phyloP scores from a whole-genome alignment of 2,888 invertebrate species.

The Sericinus montela region DNA sequence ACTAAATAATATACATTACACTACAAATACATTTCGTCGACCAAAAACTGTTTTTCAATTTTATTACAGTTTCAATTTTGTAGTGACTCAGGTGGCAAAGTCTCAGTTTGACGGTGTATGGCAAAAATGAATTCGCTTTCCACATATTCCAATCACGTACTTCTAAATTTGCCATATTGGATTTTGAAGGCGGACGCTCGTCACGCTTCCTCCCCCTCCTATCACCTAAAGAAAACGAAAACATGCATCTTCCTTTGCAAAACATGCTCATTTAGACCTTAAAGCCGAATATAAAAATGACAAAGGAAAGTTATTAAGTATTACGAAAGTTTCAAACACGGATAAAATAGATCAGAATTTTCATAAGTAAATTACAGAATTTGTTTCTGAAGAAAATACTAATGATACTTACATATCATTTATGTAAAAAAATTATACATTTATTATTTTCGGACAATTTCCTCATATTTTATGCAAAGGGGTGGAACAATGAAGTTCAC shows the following conservation, averaged over 20 bases:
- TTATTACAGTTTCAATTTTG: not conserved
- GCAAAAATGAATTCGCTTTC: conserved; percentile 62
- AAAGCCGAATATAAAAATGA: conserved; percentile 11
- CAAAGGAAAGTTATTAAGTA: not conserved
- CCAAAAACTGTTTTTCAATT: too few species aligned
- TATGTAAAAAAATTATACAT: too few species aligned
- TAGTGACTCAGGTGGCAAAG: conserved; percentile 28
- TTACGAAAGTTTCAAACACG: conserved; percentile 1
- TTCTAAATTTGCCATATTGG: conserved; percentile 79
- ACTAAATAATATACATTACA: too few species aligned
- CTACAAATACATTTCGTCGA: too few species aligned
- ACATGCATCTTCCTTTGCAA: conserved; percentile 52
- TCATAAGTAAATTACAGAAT: too few species aligned
- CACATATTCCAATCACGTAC: conserved; percentile 75
- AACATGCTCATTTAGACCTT: conserved; percentile 37
- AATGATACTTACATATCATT: too few species aligned
- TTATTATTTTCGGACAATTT: too few species aligned
- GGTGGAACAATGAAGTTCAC: too few species aligned
- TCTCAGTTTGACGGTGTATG: conserved; percentile 33
- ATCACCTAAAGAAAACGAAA: conserved; percentile 73
- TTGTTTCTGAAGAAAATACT: too few species aligned
- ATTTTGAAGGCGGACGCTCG: conserved; percentile 66
- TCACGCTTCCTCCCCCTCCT: conserved; percentile 60
- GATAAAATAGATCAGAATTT: not conserved
- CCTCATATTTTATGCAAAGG: too few species aligned